Evolutionary conservation across 2,888 invertebrate genomes (phyloP).

Genomic region (Galerucella nymphaeae): DNA sequence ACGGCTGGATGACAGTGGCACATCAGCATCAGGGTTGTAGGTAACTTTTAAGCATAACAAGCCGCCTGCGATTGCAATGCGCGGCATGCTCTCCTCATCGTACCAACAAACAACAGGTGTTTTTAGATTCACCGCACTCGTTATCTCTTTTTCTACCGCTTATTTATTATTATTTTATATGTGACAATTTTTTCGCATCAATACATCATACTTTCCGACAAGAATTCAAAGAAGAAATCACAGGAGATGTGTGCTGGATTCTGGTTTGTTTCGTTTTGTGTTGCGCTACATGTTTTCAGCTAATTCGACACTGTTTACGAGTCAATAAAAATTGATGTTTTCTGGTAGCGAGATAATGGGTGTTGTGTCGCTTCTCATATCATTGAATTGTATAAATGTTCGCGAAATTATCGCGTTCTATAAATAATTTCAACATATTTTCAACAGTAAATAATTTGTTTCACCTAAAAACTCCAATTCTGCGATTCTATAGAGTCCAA

Average conservation of each 20-base stretch:
- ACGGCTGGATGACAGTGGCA: conserved; percentile 37
- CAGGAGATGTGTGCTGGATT: conserved; percentile 12
- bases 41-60: conserved; percentile 55
- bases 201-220: conserved; percentile 48
- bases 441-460: no score
- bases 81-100: conserved; percentile 52
- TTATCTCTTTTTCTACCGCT: conserved; percentile 54
- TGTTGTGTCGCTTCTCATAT: conserved; percentile 5
- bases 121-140: conserved; percentile 56
- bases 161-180: conserved; percentile 58
- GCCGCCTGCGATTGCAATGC: conserved; percentile 57
- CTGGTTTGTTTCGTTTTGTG: conserved; percentile 26
- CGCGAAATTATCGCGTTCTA: background rate
- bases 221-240: conserved; percentile 29
- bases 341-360: background rate
- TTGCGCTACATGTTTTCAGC: conserved; percentile 19
- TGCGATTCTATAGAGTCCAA: no score
- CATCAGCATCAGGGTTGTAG: conserved; percentile 49
- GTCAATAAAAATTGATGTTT: conserved; percentile 30
- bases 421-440: no score
- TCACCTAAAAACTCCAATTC: no score
- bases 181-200: conserved; percentile 54
- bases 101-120: conserved; percentile 56
- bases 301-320: conserved; percentile 31
- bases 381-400: background rate